phyloP scores from a whole-genome alignment of 2,797 vertebrate species.

The Sebastiscus albofasciatus region DNA sequence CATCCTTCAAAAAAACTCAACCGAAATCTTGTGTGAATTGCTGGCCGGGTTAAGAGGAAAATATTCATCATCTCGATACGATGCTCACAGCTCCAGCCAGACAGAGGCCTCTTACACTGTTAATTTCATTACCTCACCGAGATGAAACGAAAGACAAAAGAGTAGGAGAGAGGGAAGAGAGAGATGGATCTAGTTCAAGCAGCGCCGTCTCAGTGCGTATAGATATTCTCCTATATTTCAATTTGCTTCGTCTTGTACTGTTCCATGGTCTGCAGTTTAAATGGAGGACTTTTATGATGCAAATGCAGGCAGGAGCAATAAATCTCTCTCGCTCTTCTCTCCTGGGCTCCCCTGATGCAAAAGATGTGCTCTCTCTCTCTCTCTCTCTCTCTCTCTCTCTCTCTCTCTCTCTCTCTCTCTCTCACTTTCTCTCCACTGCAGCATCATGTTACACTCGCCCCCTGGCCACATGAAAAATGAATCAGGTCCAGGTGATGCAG shows the following conservation, averaged over 20 bases:
- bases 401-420: neutral
- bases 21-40: neutral
- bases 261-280: slow-evolving; percentile 67
- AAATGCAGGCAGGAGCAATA: slow-evolving; percentile 77
- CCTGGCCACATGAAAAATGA: slow-evolving; percentile 79
- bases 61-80: slow-evolving; percentile 13
- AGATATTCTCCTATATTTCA: slow-evolving; percentile 70
- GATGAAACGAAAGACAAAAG: slow-evolving; percentile 20
- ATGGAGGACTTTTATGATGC: slow-evolving; percentile 80
- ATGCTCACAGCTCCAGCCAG: slow-evolving; percentile 26
- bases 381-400: slow-evolving; percentile 28
- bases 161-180: neutral
- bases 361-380: slow-evolving; percentile 49
- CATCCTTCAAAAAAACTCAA: neutral
- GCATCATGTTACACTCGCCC: slow-evolving; percentile 72
- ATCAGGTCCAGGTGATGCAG: slow-evolving; percentile 71
- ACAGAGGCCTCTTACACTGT: slow-evolving; percentile 38
- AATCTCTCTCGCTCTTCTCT: slow-evolving; percentile 67
- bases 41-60: neutral
- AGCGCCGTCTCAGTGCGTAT: slow-evolving; percentile 13
- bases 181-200: slow-evolving; percentile 32
- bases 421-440: slow-evolving; percentile 51
- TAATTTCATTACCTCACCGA: slow-evolving; percentile 68
- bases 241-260: slow-evolving; percentile 64
- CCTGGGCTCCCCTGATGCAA: slow-evolving; percentile 62